Conservation (phyloP, 2,113 vertebrate genomes). For the Oxyura jamaicensis region DNA sequence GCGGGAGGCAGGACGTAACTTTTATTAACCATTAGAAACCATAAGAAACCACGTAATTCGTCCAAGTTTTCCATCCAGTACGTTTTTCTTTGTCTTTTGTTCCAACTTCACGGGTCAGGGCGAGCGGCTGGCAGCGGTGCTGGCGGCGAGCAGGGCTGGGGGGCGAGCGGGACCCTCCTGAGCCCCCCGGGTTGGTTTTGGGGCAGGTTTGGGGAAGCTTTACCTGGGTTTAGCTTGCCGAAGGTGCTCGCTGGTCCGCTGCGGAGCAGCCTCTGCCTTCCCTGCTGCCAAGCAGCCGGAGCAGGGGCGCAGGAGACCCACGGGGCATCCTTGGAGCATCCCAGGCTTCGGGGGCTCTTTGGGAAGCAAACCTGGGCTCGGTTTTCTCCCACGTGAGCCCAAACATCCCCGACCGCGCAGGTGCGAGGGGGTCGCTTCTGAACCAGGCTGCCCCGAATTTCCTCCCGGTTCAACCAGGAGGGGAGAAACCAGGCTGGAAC, state of each 20-base stretch:
- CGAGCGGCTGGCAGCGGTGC: background rate
- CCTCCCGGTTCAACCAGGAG: background rate
- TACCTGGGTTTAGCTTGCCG: fast-evolving
- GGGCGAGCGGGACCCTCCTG: background rate
- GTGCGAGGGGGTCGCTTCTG: fast-evolving
- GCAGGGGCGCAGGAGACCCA: background rate
- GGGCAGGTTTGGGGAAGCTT: background rate
- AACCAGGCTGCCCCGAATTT: fast-evolving
- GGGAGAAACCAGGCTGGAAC: background rate
- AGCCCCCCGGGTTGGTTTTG: too few relatives aligned
- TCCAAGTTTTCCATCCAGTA: background rate
- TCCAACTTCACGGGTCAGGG: background rate
- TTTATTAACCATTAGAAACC: background rate
- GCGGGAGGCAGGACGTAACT: background rate
- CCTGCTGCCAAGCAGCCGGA: background rate
- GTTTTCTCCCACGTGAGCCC: background rate
- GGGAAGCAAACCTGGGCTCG: background rate
- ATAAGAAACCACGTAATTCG: background rate
- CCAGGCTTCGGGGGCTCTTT: background rate
- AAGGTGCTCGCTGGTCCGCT: fast-evolving
- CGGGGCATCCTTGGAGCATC: fast-evolving
- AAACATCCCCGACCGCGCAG: background rate
- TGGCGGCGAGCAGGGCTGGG: background rate
- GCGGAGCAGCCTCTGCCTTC: background rate
- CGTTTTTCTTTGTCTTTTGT: background rate